Evolutionary conservation across 2,113 vertebrate genomes (phyloP), one percentile per base, ranked within the genome.

Genomic region (Saccopteryx bilineata): DNA sequence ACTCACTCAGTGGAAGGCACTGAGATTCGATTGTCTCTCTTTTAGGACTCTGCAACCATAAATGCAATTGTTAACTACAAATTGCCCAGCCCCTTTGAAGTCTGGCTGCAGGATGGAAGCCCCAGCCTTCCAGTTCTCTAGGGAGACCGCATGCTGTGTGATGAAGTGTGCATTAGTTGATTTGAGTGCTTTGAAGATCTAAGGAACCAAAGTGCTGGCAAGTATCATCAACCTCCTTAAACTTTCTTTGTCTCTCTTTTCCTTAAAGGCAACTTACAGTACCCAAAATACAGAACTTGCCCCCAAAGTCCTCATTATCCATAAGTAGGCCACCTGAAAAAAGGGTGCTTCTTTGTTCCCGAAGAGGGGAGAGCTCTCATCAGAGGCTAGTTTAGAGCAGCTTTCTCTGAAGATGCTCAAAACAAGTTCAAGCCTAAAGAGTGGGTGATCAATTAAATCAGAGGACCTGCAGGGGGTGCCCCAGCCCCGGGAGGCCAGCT

Each of bases 151-250:
- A 12, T 61, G 91, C 94, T 90, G 75, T 65, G 91, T 76, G 83
- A 93, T 69, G 83, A 96, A 96, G 94, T 93, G 89, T 65, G 91
- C 89, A 92, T 96, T 95, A 94, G 93, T 33, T 97, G 97, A 96
- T 96, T 91, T 97, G 61, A 72, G 69, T 69, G 58, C 96, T 91
- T 94, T 82, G 95, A 94, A 93, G 94, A 96, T 76, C 68, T 66
- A 68, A 91, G 83, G 82, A 48, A 58, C 71, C 50, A 11, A 60
- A 87, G 54, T 66, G 85, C 88, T 71, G 39, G 86, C 50, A 84
- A 87, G 69, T 82, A 68, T 71, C 66, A 68, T 63, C 72, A 87
- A 76, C 26, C 69, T 83, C 78, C 14, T 87, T 90, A 48, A 86
- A 94, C 91, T 87, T 94, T 75, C 88, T 96, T 92, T 91, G 94